Conservation (phyloP, 1,140 invertebrate species). For the Acarapis woodi region DNA sequence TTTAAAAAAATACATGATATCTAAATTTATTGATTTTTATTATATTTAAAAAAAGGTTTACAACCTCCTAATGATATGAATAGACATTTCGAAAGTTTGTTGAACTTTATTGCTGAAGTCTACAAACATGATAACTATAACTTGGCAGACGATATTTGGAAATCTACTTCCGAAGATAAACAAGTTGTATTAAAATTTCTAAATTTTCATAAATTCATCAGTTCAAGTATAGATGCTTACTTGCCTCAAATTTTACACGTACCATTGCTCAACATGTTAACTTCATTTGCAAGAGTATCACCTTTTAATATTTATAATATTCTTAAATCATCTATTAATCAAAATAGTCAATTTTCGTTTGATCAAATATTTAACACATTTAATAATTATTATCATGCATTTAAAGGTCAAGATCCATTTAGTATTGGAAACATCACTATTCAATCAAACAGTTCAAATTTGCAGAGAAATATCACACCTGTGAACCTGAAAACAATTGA, state of each 20-base stretch:
- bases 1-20: no score
- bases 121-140: constrained; percentile 5
- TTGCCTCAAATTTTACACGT: constrained; percentile 9
- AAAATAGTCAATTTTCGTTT: constrained; percentile 29
- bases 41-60: constrained; percentile 42
- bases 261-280: constrained; percentile 12
- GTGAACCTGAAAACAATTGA: constrained; percentile 8
- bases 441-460: constrained; percentile 29
- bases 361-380: constrained; percentile 66
- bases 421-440: constrained; percentile 25
- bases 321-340: constrained; percentile 6
- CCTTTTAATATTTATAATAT: constrained; percentile 10
- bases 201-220: constrained; percentile 7
- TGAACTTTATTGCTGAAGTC: constrained; percentile 25
- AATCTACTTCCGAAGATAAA: neutral
- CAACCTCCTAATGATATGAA: constrained; percentile 39
- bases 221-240: constrained; percentile 6
- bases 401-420: constrained; percentile 28
- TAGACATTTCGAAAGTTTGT: constrained; percentile 49
- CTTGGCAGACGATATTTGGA: constrained; percentile 6
- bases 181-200: neutral
- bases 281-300: constrained; percentile 5
- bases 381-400: constrained; percentile 28
- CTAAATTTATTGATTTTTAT: no score
- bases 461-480: constrained; percentile 23